A percentile compares a stretch with the other conserved stretches of the same genome.
Evolutionary conservation across 2,113 vertebrate genomes (phyloP).

Genomic region (Arvicanthis niloticus): DNA sequence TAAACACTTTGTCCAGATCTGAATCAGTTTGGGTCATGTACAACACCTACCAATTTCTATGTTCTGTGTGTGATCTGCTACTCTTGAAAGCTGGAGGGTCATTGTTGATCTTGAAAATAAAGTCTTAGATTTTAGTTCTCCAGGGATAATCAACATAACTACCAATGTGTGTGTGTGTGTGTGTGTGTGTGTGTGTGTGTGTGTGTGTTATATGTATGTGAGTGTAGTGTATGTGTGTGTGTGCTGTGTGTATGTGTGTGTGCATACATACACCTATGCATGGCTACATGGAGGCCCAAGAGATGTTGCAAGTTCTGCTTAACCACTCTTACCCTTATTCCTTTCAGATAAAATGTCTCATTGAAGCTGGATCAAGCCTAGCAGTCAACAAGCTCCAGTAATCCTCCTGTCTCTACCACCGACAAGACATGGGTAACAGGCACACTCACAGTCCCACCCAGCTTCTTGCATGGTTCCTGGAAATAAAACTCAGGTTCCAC

Average conservation of each 20-base stretch:
- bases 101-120: neutral
- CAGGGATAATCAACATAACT: neutral
- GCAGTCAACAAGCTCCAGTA: neutral
- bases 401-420: neutral
- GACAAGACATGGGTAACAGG: neutral
- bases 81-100: neutral
- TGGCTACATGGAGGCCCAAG: too few species aligned
- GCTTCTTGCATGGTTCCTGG: neutral
- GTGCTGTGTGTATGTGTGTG: too few species aligned
- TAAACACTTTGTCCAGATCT: neutral
- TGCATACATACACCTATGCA: neutral
- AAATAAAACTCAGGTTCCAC: neutral
- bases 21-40: neutral
- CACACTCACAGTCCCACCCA: neutral
- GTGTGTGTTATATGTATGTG: neutral
- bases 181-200: neutral
- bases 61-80: neutral
- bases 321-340: neutral
- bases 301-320: neutral
- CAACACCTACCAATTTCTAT: neutral
- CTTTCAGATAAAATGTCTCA: neutral
- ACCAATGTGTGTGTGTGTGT: neutral
- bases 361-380: neutral
- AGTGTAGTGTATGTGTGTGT: neutral
- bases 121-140: neutral